A percentile compares a stretch with the other conserved stretches of the same genome.
Conservation (phyloP, 2,113 vertebrate genomes). For the Chrysemys picta region DNA sequence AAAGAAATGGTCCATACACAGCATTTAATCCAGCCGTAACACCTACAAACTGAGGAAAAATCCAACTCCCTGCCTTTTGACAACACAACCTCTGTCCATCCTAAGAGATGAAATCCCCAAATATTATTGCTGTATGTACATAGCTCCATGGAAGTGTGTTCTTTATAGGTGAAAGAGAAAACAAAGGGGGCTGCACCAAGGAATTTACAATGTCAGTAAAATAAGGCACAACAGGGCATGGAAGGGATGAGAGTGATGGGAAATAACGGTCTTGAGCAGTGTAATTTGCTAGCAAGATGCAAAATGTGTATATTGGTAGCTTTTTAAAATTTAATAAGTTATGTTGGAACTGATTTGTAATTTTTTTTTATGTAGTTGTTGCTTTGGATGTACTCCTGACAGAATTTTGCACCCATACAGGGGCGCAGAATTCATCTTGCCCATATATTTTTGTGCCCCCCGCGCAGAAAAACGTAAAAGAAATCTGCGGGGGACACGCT, state of each 20-base stretch:
- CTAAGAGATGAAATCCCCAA: background rate
- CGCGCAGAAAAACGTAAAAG: no score
- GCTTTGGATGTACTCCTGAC: background rate
- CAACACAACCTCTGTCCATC: background rate
- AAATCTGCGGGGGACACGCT: no score
- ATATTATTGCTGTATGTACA: background rate
- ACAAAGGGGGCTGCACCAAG: background rate
- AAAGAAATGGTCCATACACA: background rate
- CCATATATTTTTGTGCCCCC: no score
- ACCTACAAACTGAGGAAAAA: background rate
- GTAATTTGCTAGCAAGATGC: background rate
- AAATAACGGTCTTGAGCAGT: background rate
- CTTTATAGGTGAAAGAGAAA: background rate
- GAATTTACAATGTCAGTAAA: background rate
- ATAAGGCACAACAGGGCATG: background rate
- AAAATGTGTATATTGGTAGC: background rate
- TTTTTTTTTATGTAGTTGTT: background rate
- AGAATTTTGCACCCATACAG: no score
- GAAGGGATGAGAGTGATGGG: background rate
- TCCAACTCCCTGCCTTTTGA: background rate
- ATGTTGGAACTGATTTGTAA: background rate
- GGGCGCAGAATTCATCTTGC: no score
- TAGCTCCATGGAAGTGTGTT: background rate
- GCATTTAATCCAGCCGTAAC: background rate
- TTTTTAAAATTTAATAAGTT: accelerated